phyloP scores from a whole-genome alignment of 2,113 vertebrate species.

The Panurus biarmicus region DNA sequence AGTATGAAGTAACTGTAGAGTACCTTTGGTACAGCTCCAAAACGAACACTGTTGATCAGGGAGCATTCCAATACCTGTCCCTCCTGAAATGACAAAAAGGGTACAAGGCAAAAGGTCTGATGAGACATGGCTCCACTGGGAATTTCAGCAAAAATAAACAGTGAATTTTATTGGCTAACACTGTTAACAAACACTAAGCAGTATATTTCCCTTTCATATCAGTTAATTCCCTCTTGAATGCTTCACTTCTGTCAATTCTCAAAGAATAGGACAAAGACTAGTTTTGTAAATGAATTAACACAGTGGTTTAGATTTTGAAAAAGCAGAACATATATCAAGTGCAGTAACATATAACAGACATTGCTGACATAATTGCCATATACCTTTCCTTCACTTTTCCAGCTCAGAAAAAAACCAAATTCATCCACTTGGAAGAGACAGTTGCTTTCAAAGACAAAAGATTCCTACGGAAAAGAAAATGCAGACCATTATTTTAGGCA shows the following conservation, averaged over 20 bases:
- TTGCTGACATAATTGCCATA: neutral
- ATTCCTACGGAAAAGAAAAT: constrained; percentile 78
- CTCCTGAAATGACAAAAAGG: constrained; percentile 75
- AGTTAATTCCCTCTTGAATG: neutral
- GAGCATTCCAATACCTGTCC: constrained; percentile 97
- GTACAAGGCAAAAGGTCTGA: neutral
- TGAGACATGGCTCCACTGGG: neutral
- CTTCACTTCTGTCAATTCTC: neutral
- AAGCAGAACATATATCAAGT: neutral
- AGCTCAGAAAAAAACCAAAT: constrained; percentile 94
- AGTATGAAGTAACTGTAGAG: neutral
- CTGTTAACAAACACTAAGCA: neutral
- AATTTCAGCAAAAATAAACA: neutral
- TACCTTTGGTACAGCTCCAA: constrained; percentile 89
- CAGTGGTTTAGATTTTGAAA: neutral
- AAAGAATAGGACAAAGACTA: neutral
- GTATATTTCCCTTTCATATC: neutral
- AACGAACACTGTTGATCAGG: constrained; percentile 95
- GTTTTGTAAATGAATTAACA: neutral
- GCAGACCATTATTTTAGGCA: neutral
- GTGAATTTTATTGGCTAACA: neutral
- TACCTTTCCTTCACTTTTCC: constrained; percentile 99
- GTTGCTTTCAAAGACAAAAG: constrained; percentile 90
- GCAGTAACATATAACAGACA: neutral
- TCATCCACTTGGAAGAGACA: constrained; percentile 94